Evolutionary conservation across 1,140 invertebrate species (phyloP), one percentile per base, ranked within the genome.

Genomic region (Danaus plexippus): DNA sequence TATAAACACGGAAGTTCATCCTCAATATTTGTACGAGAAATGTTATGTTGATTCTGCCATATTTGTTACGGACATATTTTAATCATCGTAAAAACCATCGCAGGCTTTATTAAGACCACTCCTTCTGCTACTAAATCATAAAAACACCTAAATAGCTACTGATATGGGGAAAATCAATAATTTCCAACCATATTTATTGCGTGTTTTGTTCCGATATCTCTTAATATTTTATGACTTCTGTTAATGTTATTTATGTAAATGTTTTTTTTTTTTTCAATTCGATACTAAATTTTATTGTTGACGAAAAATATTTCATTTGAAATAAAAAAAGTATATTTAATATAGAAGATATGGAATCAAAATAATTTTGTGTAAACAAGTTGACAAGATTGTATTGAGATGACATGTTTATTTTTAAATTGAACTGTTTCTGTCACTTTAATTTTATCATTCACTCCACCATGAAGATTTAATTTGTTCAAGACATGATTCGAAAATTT

Each of bases 401-500:
- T 13, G 11, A 47, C 57, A 61, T 52, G 69, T 51, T 75, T 71
- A 68, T 64, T 74, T 72, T 75, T 65, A 67, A 59, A 50, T 71
- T 74, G 66, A 66, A 73, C 77, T 78, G 69, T 71, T 68, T 69
- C 44, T 61, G 59, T 61, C 59, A 61, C 69, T 77, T 80, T 75
- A 76, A 76, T 81, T 75, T 75, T 65, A 67, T 69, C 69, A 80
- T 75, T 77, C 77, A 80, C 64, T 75, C 66, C 64, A 68, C 71
- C 72, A 76, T 76, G 71, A 70, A 80, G 75, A 75, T 73, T 73
- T 71, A 77, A 81, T 79, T 79, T 78, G 73, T 75, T 79, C 69
- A 74, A 72, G 22, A 32, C 22, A 32, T 32, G 22, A 32, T 32
- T 32, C 22, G 22, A 32, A 61, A 64, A 67, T 61, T 66, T 68